Conservation (phyloP, 2,797 vertebrate genomes). For the Enteromius afrohamiltoni region DNA sequence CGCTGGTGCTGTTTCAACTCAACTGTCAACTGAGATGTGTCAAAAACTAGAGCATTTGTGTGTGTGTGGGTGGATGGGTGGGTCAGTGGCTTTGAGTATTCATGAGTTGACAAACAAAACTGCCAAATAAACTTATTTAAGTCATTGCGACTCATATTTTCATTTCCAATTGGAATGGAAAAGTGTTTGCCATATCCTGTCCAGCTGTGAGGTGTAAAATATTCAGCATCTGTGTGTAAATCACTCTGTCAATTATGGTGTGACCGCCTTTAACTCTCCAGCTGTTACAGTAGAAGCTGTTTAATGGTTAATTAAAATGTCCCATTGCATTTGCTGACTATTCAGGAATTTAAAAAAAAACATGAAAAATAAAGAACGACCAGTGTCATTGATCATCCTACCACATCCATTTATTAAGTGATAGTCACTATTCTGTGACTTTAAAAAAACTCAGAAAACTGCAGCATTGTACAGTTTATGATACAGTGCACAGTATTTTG, state of each 20-base stretch:
- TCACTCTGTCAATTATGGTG: constrained; percentile 55
- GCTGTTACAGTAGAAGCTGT: constrained; percentile 67
- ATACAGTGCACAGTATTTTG: no score
- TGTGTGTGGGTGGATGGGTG: constrained; percentile 7
- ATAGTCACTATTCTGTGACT: not conserved
- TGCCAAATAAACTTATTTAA: constrained; percentile 10
- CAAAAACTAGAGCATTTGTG: constrained; percentile 57
- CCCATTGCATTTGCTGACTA: constrained; percentile 58
- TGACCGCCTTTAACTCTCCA: constrained; percentile 67
- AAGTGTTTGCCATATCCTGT: constrained; percentile 1
- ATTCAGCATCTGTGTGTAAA: constrained; percentile 47
- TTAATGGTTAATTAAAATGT: constrained; percentile 73
- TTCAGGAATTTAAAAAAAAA: constrained; percentile 7
- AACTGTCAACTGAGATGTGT: constrained; percentile 72
- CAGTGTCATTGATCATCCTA: not conserved
- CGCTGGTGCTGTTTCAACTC: constrained; percentile 72
- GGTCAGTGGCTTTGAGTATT: constrained; percentile 50
- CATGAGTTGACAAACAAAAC: constrained; percentile 34
- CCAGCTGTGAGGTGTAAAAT: constrained; percentile 55
- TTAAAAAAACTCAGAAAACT: no score
- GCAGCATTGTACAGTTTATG: no score
- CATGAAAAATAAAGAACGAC: not conserved
- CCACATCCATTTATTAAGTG: not conserved
- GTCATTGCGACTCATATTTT: constrained; percentile 23
- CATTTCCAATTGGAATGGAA: constrained; percentile 20